A percentile compares a stretch with the other conserved stretches of the same genome.
These are phyloP conservation scores for Oreohelix idahoensis DNA, from an alignment of 1,140 invertebrate species.

Conservation along the genomic window DNA sequence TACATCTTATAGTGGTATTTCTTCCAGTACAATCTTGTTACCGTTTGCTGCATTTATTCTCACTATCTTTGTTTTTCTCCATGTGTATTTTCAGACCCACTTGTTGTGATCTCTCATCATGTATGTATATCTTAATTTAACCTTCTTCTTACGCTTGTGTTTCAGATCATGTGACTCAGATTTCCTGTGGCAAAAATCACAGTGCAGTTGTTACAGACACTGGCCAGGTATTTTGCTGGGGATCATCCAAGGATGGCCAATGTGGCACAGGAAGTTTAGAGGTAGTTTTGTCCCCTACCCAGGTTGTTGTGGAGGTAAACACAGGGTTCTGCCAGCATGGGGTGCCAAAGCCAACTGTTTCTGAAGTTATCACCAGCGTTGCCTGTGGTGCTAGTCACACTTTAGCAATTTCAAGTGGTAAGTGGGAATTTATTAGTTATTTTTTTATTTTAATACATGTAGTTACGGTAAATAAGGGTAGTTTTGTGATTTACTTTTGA, in stretches of 20 bases:
- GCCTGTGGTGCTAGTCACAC: conserved; percentile 88
- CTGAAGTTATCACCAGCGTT: conserved; percentile 73
- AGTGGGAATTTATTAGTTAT: no score
- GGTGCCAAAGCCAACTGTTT: conserved; percentile 36
- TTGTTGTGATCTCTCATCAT: no score
- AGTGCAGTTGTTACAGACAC: conserved; percentile 59
- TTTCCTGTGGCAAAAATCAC: conserved; percentile 67
- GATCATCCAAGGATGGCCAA: conserved; percentile 62
- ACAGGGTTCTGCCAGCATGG: conserved; percentile 61
- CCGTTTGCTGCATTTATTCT: no score
- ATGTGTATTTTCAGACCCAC: no score
- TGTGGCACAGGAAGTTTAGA: conserved; percentile 60
- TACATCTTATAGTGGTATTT: no score
- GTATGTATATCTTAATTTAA: not conserved
- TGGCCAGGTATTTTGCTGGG: conserved; percentile 69
- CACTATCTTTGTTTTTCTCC: no score
- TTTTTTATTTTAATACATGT: no score
- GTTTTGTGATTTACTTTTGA: no score
- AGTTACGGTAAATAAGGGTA: no score
- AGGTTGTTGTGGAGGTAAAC: conserved; percentile 48
- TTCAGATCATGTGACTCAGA: conserved; percentile 49
- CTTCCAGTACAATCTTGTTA: no score
- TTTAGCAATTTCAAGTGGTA: conserved; percentile 81
- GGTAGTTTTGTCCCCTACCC: conserved; percentile 53
- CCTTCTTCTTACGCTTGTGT: not conserved